These are phyloP conservation scores for Aplochiton taeniatus DNA, from an alignment of 2,797 vertebrate genomes.

Conservation along the genomic window DNA sequence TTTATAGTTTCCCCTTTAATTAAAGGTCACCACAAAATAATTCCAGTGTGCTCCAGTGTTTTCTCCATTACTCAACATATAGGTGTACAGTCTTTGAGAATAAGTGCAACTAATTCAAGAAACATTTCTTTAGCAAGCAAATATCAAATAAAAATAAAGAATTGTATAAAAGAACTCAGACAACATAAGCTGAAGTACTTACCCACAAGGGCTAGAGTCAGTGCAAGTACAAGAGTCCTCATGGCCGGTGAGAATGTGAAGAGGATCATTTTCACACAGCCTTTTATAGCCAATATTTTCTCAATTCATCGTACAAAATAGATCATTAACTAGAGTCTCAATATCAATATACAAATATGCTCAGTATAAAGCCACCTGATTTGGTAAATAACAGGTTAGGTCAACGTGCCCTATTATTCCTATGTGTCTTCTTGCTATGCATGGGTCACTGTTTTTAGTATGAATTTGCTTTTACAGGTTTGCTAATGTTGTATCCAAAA, in stretches of 20 bases:
- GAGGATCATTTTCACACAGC: background rate
- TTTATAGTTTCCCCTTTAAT: too few species aligned
- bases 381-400: conserved; percentile 22
- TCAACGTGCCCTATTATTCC: conserved; percentile 11
- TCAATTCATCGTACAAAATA: background rate
- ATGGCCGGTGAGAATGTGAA: conserved; percentile 37
- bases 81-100: too few species aligned
- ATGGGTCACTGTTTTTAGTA: background rate
- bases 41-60: too few species aligned
- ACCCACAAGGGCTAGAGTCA: conserved; percentile 63
- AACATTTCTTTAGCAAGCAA: too few species aligned
- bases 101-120: too few species aligned
- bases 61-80: too few species aligned
- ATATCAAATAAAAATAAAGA: too few species aligned
- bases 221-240: conserved; percentile 50
- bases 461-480: conserved; percentile 1
- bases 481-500: conserved; percentile 2
- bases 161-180: too few species aligned
- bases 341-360: background rate
- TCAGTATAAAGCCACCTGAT: background rate
- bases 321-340: conserved; percentile 34
- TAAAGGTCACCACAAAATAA: too few species aligned
- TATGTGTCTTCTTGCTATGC: background rate
- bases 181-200: conserved; percentile 27
- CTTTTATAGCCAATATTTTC: conserved; percentile 23